Conservation (phyloP, 1,140 invertebrate genomes). For the Zaprionus capensis region DNA sequence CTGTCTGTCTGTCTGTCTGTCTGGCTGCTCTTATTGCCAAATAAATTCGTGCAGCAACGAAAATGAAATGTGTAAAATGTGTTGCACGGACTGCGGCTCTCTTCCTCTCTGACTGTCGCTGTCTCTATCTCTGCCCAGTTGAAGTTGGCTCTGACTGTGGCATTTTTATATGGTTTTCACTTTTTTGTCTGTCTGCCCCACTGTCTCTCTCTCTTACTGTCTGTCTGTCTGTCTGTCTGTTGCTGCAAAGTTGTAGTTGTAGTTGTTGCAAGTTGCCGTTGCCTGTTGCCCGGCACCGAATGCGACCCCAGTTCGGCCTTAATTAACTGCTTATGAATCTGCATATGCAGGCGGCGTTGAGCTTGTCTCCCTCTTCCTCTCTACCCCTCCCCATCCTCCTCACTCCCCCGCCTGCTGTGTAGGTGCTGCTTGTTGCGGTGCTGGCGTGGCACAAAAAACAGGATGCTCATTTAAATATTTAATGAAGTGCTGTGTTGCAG, state of each 20-base stretch:
- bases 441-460: slow-evolving; percentile 50
- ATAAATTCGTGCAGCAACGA: slow-evolving; percentile 79
- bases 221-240: slow-evolving; percentile 20
- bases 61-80: slow-evolving; percentile 82
- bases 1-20: slow-evolving; percentile 18
- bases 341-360: slow-evolving; percentile 67
- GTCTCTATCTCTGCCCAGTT: slow-evolving; percentile 8
- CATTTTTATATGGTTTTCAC: slow-evolving; percentile 66
- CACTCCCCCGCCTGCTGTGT: slow-evolving; percentile 48
- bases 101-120: slow-evolving; percentile 27
- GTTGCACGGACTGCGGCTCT: slow-evolving; percentile 58
- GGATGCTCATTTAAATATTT: slow-evolving; percentile 83
- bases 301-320: slow-evolving; percentile 62
- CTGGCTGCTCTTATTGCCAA: slow-evolving; percentile 76
- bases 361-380: slow-evolving; percentile 4
- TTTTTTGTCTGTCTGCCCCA: slow-evolving; percentile 40
- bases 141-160: slow-evolving; percentile 17
- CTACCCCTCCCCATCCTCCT: neutral
- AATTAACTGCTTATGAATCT: slow-evolving; percentile 82
- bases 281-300: slow-evolving; percentile 15
- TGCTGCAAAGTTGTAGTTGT: slow-evolving; percentile 68
- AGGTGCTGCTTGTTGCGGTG: slow-evolving; percentile 61
- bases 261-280: slow-evolving; percentile 28
- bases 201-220: slow-evolving; percentile 3
- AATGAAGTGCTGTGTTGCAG: slow-evolving; percentile 80